Percentiles rank a stretch among this genome's conserved stretches.
These are phyloP conservation scores for Apotomis turbidana DNA, from an alignment of 2,888 invertebrate species.

Conservation along the genomic window DNA sequence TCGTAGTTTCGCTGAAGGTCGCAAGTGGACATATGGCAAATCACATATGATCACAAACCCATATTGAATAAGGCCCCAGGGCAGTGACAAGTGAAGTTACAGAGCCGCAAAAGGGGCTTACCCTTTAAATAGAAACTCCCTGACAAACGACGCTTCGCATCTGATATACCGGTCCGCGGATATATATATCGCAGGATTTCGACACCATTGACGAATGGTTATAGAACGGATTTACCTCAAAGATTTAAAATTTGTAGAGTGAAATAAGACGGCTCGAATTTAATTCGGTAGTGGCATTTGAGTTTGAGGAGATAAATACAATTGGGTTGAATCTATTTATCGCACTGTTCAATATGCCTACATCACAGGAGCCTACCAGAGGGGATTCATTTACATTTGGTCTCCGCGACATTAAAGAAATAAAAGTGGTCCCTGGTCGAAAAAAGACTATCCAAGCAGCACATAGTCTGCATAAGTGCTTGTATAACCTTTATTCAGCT, in stretches of 20 bases:
- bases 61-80: not conserved
- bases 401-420: too few relatives aligned
- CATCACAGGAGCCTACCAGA: too few relatives aligned
- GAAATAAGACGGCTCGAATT: slow-evolving; percentile 11
- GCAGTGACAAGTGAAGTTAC: slow-evolving; percentile 3
- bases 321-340: too few relatives aligned
- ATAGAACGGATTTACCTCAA: slow-evolving; percentile 18
- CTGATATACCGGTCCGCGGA: slow-evolving; percentile 69
- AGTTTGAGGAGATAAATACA: not conserved
- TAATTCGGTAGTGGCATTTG: not conserved
- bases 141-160: slow-evolving; percentile 65
- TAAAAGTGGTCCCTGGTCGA: too few relatives aligned
- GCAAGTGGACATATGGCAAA: not conserved
- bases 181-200: slow-evolving; percentile 59
- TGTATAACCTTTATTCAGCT: too few relatives aligned
- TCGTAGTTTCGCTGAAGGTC: too few relatives aligned
- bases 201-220: slow-evolving; percentile 37
- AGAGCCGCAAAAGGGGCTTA: slow-evolving; percentile 40
- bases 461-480: too few relatives aligned
- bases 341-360: too few relatives aligned
- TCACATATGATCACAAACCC: not conserved
- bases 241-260: slow-evolving; percentile 32
- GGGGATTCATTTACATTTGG: too few relatives aligned
- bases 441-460: too few relatives aligned
- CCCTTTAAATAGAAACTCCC: slow-evolving; percentile 59